These are phyloP conservation scores for Dolichopus griseipennis DNA, from an alignment of 2,888 invertebrate species.

Conservation along the genomic window DNA sequence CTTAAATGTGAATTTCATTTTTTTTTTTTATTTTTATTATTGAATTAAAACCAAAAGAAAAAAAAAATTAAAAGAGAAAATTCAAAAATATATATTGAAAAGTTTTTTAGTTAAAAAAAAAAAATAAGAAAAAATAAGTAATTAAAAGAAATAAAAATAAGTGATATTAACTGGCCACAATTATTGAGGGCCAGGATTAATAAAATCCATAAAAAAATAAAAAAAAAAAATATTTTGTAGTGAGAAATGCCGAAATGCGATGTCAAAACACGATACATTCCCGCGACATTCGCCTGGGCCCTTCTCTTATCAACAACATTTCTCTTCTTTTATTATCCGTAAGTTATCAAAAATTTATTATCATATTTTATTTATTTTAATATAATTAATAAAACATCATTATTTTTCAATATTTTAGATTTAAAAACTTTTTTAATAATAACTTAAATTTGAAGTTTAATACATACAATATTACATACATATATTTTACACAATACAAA, in stretches of 20 bases:
- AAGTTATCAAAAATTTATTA: constrained; percentile 48
- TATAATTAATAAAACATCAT: too few species aligned
- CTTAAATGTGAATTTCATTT: background rate
- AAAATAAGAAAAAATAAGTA: background rate
- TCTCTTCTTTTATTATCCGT: constrained; percentile 96
- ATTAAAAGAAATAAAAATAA: background rate
- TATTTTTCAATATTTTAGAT: too few species aligned
- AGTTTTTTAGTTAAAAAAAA: background rate
- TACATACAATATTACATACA: too few species aligned
- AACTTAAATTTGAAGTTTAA: too few species aligned
- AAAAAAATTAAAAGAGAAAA: constrained; percentile 21
- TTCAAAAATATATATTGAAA: background rate
- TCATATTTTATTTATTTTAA: too few species aligned
- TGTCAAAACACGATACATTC: constrained; percentile 92
- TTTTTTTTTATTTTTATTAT: constrained; percentile 8
- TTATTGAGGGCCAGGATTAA: constrained; percentile 8
- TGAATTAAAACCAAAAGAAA: constrained; percentile 16
- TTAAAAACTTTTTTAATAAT: too few species aligned
- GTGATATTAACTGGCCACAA: background rate
- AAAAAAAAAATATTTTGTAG: constrained; percentile 17
- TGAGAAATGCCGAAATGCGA: constrained; percentile 85
- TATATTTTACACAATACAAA: too few species aligned
- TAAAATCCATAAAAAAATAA: constrained; percentile 17
- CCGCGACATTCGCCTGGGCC: constrained; percentile 97
- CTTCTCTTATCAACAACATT: constrained; percentile 87